Base-by-base conservation (phyloP, 2,113 vertebrate genomes). In the Uria aalge region DNA sequence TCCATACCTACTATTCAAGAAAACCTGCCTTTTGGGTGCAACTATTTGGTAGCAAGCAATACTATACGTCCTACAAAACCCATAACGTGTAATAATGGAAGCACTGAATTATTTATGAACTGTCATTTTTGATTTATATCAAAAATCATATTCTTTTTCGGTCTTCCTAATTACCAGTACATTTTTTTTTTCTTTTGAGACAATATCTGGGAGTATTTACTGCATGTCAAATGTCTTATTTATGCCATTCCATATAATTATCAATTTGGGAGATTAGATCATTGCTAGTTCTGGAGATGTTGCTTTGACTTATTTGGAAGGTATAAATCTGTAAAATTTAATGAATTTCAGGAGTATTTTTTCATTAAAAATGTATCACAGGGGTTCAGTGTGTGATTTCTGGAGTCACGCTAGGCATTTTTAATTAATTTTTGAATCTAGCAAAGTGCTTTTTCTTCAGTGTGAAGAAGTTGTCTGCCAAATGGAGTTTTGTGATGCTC, bases 251-350 rank as follows among this genome's bases (percentile, higher is more conserved):
- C 45, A 60, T 38, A 43, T 88, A 89, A 92, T 91, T 96, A 95
- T 92, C 53, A 85, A 18, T 87, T 88, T 89, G 82, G 69, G 52
- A 55, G 32, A 94, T 78, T 89, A 63, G 79, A 92, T 75, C 63
- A 81, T 83, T 87, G 34, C 69, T 86, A 34, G 53, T 89, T 94
- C 82, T 93, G 79, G 76, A 87, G 73, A 83, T 81, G 66, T 47
- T 94, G 47, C 34, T 95, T 96, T 94, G 84, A 97, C 95, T 96
- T 96, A 95, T 80, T 84, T 94, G 81, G 41, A 88, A 92, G 62
- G 41, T 85, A 86, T 85, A 87, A 97, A 92, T 86, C 69, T 90
- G 84, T 83, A 88, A 60, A 40, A 85, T 69, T 17, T 88, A 94
- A 90, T 67, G 59, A 82, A 87, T 94, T 93, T 90, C 72, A 73